Evolutionary conservation across 2,888 invertebrate genomes (phyloP), one percentile per base, ranked within the genome.

Genomic region (Callosobruchus maculatus): DNA sequence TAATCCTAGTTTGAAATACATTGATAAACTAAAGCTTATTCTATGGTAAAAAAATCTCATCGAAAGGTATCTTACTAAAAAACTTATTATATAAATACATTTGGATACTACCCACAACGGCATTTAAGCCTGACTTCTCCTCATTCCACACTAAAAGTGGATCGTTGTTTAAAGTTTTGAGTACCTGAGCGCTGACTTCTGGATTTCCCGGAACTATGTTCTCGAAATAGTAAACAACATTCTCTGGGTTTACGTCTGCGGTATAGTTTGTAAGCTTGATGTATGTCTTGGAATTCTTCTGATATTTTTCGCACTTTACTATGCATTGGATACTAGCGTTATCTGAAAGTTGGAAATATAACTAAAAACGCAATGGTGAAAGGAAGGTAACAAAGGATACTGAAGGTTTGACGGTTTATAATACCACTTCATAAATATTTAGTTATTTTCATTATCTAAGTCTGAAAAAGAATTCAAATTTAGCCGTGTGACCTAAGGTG

Each of bases 171-270:
- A 84, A 22, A 0, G 82, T 81, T 73, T 82, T 81, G 5, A 73
- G 7, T 0, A 84, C 75, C 70, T 82, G 81, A 0, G 74, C 72
- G 22, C 81, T 80, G n/a, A 84, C 76, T 74, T 81, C 78, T 69
- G 80, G 76, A 73, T 83, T 83, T 21, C 81, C 80, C 0, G 82
- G 82, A 21, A 84, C 78, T 2, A 84, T 30, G 73, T 83, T 80
- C 0, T 76, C 76, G 67, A 81, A 84, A 74, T 81, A 71, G 72
- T 78, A 82, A 20, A 75, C 49, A 0, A 83, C 72, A 21, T 86
- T 87, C 78, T 90, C 87, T 0, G 92, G 92, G 3, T 87, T 85
- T 82, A 93, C 90, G 74, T 89, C 88, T 13, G 93, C 89, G 0
- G 85, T 86, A 76, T 81, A 82, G 18, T 79, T 79, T 3, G 72